Evolutionary conservation across 2,888 invertebrate genomes (phyloP).

Genomic region (Tenthredo mesomela): DNA sequence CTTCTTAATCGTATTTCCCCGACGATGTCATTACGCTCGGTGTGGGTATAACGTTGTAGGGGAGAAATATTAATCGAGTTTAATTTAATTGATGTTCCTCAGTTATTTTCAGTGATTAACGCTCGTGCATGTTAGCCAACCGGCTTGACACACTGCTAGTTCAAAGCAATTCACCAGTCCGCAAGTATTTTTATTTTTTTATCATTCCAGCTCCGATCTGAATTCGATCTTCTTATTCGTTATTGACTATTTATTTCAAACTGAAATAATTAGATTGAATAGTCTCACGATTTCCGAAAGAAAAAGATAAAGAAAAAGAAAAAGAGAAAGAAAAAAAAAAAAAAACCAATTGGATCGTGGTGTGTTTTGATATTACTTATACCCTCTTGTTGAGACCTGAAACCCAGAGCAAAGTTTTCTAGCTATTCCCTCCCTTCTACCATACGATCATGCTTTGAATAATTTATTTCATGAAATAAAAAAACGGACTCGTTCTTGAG

Average conservation of each 20-base stretch:
- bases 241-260: neutral
- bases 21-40: conserved; percentile 34
- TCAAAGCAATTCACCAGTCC: neutral
- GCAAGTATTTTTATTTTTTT: neutral
- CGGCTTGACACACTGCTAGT: neutral
- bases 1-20: conserved; percentile 35
- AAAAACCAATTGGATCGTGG: neutral
- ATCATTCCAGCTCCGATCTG: neutral
- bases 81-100: conserved; percentile 26
- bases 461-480: conserved; percentile 35
- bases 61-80: conserved; percentile 37
- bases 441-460: conserved; percentile 35
- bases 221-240: neutral
- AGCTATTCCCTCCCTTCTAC: conserved; percentile 4
- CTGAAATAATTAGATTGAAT: neutral
- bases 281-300: neutral
- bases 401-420: neutral
- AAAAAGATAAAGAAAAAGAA: neutral
- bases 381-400: neutral
- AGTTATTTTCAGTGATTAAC: conserved; percentile 22
- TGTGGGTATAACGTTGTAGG: neutral
- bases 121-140: neutral
- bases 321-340: neutral
- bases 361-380: neutral
- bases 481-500: conserved; percentile 14